phyloP scores from a whole-genome alignment of 2,888 invertebrate species.

The Polietes domitor region DNA sequence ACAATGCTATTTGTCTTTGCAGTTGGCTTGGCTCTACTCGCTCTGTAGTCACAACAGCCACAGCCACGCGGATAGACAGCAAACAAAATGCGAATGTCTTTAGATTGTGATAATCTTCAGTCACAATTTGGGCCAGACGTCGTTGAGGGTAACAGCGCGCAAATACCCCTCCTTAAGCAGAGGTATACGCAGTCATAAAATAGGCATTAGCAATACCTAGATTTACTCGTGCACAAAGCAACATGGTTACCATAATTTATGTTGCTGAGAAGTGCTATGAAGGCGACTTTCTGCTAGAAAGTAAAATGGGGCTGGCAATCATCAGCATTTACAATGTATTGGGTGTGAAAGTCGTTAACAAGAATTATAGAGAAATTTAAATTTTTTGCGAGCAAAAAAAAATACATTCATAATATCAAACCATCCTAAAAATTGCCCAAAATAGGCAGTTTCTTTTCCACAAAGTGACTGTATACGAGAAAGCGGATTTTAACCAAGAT shows the following conservation, averaged over 20 bases:
- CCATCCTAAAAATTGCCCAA: no score
- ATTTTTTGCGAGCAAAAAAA: no score
- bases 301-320: background rate
- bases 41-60: no score
- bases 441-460: no score
- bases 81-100: background rate
- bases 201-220: background rate
- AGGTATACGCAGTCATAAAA: no score
- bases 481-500: no score
- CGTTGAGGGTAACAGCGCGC: background rate
- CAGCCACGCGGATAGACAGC: background rate
- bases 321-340: background rate
- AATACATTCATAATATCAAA: no score
- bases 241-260: background rate
- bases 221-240: background rate
- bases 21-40: background rate
- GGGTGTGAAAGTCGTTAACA: conserved; percentile 1
- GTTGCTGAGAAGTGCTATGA: background rate
- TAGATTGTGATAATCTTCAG: background rate
- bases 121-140: background rate
- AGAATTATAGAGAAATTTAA: background rate
- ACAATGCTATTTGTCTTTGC: background rate
- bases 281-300: background rate
- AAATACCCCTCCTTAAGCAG: background rate
- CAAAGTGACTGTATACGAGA: no score